phyloP scores from a whole-genome alignment of 1,140 invertebrate genomes.

The Spodoptera frugiperda region DNA sequence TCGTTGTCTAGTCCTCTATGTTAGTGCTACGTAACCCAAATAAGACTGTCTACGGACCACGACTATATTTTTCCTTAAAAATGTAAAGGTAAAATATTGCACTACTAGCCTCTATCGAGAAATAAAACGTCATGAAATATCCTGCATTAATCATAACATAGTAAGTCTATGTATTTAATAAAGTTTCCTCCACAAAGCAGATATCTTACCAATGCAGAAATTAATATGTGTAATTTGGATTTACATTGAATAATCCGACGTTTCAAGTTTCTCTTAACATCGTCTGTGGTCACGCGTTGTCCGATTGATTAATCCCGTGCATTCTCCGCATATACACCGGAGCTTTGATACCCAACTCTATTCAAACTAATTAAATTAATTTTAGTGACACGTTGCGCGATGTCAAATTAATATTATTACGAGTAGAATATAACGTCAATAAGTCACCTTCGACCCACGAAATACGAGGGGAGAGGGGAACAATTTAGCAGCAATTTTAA shows the following conservation, averaged over 20 bases:
- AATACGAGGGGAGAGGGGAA: slow-evolving; percentile 81
- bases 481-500: slow-evolving; percentile 87
- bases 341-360: slow-evolving; percentile 11
- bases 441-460: slow-evolving; percentile 77
- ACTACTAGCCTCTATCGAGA: no score
- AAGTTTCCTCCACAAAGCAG: neutral
- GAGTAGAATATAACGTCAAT: slow-evolving; percentile 69
- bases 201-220: neutral
- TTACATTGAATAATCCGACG: neutral
- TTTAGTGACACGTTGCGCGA: slow-evolving; percentile 43
- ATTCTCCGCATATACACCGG: slow-evolving; percentile 13
- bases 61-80: no score
- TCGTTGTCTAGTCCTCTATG: neutral
- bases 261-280: slow-evolving; percentile 4
- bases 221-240: neutral
- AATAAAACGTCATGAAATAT: no score
- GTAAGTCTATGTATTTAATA: no score
- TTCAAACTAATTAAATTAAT: slow-evolving; percentile 43
- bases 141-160: no score
- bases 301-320: slow-evolving; percentile 39
- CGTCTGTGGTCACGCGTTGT: slow-evolving; percentile 30
- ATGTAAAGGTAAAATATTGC: no score
- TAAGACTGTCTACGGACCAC: no score
- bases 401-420: slow-evolving; percentile 58
- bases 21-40: no score